Conservation (phyloP, 1,140 invertebrate genomes). For the Saccostrea cuccullata region DNA sequence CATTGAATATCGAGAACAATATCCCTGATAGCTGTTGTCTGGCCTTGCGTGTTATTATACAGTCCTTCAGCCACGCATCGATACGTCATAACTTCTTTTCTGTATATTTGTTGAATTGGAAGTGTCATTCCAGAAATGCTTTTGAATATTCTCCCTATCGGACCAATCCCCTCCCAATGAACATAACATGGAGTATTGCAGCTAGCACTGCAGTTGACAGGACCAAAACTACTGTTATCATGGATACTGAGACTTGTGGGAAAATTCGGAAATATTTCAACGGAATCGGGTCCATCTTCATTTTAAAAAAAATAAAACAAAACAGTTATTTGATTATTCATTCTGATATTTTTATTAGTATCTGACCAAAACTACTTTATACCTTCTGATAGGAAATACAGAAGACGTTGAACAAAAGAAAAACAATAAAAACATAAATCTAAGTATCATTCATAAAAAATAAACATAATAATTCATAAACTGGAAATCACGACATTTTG, state of each 20-base stretch:
- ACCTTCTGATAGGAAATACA: no score
- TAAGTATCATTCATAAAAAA: no score
- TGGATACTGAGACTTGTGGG: background rate
- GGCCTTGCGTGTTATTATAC: background rate
- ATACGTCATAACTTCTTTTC: background rate
- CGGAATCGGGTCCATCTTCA: background rate
- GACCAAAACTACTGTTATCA: background rate
- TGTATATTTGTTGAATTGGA: background rate
- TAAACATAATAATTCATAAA: no score
- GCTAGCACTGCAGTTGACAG: background rate
- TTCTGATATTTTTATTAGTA: no score
- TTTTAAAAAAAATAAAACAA: no score
- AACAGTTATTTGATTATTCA: no score
- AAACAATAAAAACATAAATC: no score
- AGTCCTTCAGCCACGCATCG: background rate
- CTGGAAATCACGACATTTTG: no score
- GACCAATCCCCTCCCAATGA: background rate
- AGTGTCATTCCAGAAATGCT: background rate
- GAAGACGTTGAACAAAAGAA: no score
- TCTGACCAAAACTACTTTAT: no score
- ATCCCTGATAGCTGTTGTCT: background rate
- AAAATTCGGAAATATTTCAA: background rate
- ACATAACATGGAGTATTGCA: background rate
- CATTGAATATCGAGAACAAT: background rate
- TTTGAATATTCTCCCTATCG: background rate